Evolutionary conservation across 2,113 vertebrate genomes (phyloP), one percentile per base, ranked within the genome.

Genomic region (Labeo catla): DNA sequence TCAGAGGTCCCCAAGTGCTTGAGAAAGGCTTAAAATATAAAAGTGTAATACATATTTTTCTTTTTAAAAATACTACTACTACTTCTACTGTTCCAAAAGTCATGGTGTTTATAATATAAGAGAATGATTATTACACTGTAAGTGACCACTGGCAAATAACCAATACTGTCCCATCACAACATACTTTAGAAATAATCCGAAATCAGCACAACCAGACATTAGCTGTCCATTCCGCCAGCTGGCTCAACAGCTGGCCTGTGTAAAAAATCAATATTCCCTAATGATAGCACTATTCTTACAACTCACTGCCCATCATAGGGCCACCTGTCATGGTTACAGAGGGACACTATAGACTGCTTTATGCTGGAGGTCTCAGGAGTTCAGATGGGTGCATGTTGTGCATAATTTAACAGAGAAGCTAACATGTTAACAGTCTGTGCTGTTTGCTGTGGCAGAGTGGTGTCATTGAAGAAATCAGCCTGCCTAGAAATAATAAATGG

Each of bases 291-390:
- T 76, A 49, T 81, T 85, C 54, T 59, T 68, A 85, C 86, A 81
- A 45, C 47, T 83, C 87, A 63, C 19, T 83, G 83, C 28, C 49
- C 74, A 57, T 12, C 65, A 28, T 52, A 82, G 57, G 43, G 54
- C 82, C 84, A 90, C 81, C 88, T 90, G 86, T 78, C 88, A 89
- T 21, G 4, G 12, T 54, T 54, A 77, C 70, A 79, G n/a, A 8
- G n/a, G 36, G 19, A 61, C 36, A 13, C 43, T 8, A 86, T 49
- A 16, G 19, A 4, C 45, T 28, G 52, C 34, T 36, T 57, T 28
- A 8, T 57, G 23, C n/a, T 19, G 36, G 59, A 65, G 3, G 23
- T 57, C 52, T 54, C 52, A 16, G 13, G 13, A 54, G 52, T 54
- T 54, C 9, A 39, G 81, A 57, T 72, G 49, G 81, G 57, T 47